Conservation (phyloP, 2,113 vertebrate species). For the Catharus fuscescens region DNA sequence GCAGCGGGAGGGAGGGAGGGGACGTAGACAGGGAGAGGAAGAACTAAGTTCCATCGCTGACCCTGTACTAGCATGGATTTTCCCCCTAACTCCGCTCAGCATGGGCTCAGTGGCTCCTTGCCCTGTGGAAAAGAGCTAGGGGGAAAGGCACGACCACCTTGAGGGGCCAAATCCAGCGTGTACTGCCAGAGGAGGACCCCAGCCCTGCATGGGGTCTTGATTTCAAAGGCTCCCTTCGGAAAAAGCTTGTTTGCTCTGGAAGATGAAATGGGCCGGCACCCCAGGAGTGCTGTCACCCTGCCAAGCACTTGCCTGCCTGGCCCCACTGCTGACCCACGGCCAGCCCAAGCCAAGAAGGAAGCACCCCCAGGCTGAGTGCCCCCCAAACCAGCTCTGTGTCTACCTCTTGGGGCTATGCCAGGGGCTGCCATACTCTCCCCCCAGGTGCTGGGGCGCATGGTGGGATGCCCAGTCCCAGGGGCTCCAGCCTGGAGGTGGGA, state of each 20-base stretch:
- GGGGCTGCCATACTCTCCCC: neutral
- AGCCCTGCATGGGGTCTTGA: accelerated
- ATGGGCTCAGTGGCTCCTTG: neutral
- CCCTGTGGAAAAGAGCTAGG: neutral
- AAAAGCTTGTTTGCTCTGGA: conserved; percentile 45
- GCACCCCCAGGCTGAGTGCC: neutral
- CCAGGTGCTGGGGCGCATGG: accelerated
- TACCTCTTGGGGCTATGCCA: neutral
- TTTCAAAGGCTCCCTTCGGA: conserved; percentile 17
- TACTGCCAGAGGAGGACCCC: neutral
- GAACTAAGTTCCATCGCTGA: neutral
- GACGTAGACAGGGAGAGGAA: neutral
- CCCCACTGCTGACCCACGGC: neutral
- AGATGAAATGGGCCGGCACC: neutral
- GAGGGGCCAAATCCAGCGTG: neutral
- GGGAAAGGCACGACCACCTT: neutral
- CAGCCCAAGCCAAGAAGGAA: accelerated
- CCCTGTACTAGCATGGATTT: neutral
- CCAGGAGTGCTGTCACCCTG: conserved; percentile 10
- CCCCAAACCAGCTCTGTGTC: accelerated
- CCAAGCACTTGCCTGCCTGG: neutral
- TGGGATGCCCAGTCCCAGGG: neutral
- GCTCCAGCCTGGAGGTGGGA: neutral
- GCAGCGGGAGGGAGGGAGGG: neutral
- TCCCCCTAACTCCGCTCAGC: neutral